These are phyloP conservation scores for Syngnathus typhle DNA, from an alignment of 2,113 vertebrate genomes.

Conservation along the genomic window DNA sequence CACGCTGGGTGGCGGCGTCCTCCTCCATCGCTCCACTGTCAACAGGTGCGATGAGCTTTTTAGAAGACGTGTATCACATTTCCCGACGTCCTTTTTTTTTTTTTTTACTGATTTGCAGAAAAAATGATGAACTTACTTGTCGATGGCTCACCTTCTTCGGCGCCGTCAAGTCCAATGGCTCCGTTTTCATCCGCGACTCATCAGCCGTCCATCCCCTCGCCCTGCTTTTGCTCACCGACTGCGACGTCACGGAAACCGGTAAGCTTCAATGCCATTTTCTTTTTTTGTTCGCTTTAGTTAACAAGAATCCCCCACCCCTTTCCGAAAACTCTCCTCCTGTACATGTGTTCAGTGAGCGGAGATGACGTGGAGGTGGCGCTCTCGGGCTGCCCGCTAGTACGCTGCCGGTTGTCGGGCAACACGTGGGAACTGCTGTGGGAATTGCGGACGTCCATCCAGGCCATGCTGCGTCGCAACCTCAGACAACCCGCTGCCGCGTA, in stretches of 20 bases:
- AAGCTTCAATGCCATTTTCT: slow-evolving; percentile 13
- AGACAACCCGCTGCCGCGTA: slow-evolving; percentile 52
- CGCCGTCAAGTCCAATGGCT: slow-evolving; percentile 82
- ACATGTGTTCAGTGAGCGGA: slow-evolving; percentile 66
- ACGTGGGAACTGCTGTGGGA: slow-evolving; percentile 83
- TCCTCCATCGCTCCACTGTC: slow-evolving; percentile 89
- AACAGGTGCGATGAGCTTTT: slow-evolving; percentile 75
- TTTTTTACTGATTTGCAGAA: slow-evolving; percentile 57
- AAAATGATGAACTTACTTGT: slow-evolving; percentile 75
- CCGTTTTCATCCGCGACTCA: slow-evolving; percentile 88
- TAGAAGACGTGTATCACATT: background rate
- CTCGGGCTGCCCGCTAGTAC: slow-evolving; percentile 76
- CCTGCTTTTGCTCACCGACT: slow-evolving; percentile 85
- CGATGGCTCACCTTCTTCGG: slow-evolving; percentile 94
- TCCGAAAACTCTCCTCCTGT: background rate
- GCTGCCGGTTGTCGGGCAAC: slow-evolving; percentile 75
- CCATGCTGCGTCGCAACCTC: slow-evolving; percentile 85
- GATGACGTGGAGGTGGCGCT: slow-evolving; percentile 79
- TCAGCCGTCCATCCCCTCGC: slow-evolving; percentile 87
- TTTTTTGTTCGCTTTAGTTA: background rate
- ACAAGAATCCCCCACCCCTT: background rate
- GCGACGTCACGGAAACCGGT: slow-evolving; percentile 81
- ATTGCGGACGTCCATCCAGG: slow-evolving; percentile 82
- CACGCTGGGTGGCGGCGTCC: slow-evolving; percentile 79
- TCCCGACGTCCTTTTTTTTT: background rate